Evolutionary conservation across 2,113 vertebrate genomes (phyloP), one percentile per base, ranked within the genome.

Genomic region (Plotosus lineatus): DNA sequence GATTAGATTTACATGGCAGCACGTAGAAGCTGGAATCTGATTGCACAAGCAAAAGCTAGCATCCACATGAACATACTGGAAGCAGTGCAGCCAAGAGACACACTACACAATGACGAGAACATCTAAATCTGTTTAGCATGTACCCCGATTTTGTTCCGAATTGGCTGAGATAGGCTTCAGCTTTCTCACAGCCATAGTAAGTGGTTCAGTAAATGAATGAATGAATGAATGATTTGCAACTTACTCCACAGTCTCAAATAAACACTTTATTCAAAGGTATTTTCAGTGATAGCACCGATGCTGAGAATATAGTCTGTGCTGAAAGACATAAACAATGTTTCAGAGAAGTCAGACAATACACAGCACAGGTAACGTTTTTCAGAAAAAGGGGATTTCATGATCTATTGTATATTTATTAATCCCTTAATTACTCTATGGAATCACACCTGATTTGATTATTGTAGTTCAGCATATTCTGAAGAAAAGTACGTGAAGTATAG

Each of bases 241-340:
- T 51, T 51, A 19, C n/a, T 28, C 68, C 68, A 71, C 42, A 8
- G 36, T 51, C 8, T 51, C 19, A 36, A 48, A 73, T 73, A 51
- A 73, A 51, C 69, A 51, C 31, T 73, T 73, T 73, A 73, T 73
- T 73, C 33, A 73, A 73, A 36, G 15, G 33, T 1, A 51, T 51
- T 73, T 50, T 72, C 28, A 31, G 9, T 51, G 38, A 31, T 17
- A 48, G 48, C 44, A 48, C 1, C 48, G 48, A 21, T 31, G 26
- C 4, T 71, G 26, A 71, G 36, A 73, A 36, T 21, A 2, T 6
- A 73, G 31, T 51, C 51, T 23, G 48, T 48, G 50, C 19, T 31
- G 12, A 36, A 73, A 73, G 46, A 28, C 33, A 48, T 73, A 51
- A 73, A 73, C 69, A 51, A 33, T 23, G 19, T 36, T 73, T 11